A percentile compares a stretch with the other conserved stretches of the same genome.
These are phyloP conservation scores for Zaprionus nigranus DNA, from an alignment of 1,140 invertebrate species.

Conservation along the genomic window DNA sequence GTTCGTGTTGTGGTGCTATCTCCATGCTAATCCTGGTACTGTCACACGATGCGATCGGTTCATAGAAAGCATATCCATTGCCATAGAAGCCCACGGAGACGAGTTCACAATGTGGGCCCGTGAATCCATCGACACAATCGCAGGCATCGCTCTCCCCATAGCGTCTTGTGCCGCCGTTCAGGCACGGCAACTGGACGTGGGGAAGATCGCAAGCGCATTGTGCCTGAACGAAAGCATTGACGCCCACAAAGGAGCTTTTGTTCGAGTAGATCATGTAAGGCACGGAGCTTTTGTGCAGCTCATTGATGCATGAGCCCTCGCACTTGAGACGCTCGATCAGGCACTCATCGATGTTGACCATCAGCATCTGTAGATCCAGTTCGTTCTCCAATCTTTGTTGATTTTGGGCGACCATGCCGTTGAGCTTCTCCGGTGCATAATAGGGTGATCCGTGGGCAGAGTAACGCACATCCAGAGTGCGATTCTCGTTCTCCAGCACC, in stretches of 20 bases:
- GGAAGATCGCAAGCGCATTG: constrained; percentile 89
- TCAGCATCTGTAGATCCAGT: constrained; percentile 89
- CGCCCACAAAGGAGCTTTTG: constrained; percentile 94
- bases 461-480: constrained; percentile 92
- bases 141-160: constrained; percentile 86
- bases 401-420: constrained; percentile 90
- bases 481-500: constrained; percentile 88
- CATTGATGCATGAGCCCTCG: constrained; percentile 90
- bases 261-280: constrained; percentile 94
- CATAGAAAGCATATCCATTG: constrained; percentile 95
- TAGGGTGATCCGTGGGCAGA: constrained; percentile 97
- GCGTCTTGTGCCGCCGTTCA: constrained; percentile 89
- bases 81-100: constrained; percentile 94
- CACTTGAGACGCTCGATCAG: constrained; percentile 90
- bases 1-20: constrained; percentile 89
- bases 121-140: constrained; percentile 89
- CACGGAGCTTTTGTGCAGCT: constrained; percentile 89
- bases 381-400: constrained; percentile 89
- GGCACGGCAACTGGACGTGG: constrained; percentile 86
- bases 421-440: constrained; percentile 93
- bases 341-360: constrained; percentile 96
- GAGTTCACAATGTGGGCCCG: constrained; percentile 95
- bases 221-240: constrained; percentile 91
- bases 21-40: constrained; percentile 92
- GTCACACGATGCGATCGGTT: constrained; percentile 90